Evolutionary conservation across 2,797 vertebrate species (phyloP).

Genomic region (Ispidina lecontei): DNA sequence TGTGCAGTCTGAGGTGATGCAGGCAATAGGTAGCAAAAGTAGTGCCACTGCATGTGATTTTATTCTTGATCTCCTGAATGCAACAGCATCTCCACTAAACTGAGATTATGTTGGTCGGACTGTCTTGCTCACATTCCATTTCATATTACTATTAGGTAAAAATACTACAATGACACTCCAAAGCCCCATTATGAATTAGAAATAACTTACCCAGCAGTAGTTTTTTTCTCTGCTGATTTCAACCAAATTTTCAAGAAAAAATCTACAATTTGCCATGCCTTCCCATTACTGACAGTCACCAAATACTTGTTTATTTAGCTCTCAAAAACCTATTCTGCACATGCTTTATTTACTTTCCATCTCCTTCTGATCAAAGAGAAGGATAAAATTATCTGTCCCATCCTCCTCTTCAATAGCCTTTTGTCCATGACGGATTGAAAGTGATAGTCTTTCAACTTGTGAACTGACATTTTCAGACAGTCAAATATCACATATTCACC

Average conservation of each 20-base stretch:
- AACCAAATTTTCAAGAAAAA: neutral
- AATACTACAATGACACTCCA: neutral
- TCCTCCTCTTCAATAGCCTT: neutral
- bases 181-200: neutral
- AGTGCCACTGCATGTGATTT: neutral
- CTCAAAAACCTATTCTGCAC: neutral
- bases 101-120: neutral
- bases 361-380: neutral
- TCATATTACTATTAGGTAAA: neutral
- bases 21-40: neutral
- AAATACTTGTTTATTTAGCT: neutral
- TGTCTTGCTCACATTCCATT: neutral
- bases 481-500: neutral
- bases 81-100: neutral
- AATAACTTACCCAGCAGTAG: neutral
- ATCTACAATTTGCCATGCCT: neutral
- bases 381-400: neutral
- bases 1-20: neutral
- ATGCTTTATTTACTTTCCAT: neutral
- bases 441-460: neutral
- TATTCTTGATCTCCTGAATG: neutral
- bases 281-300: neutral
- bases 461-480: neutral
- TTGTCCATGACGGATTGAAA: neutral
- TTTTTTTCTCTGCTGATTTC: neutral